Evolutionary conservation across 2,888 invertebrate genomes (phyloP), one percentile per base, ranked within the genome.

Genomic region (Drosophila multiciliata): DNA sequence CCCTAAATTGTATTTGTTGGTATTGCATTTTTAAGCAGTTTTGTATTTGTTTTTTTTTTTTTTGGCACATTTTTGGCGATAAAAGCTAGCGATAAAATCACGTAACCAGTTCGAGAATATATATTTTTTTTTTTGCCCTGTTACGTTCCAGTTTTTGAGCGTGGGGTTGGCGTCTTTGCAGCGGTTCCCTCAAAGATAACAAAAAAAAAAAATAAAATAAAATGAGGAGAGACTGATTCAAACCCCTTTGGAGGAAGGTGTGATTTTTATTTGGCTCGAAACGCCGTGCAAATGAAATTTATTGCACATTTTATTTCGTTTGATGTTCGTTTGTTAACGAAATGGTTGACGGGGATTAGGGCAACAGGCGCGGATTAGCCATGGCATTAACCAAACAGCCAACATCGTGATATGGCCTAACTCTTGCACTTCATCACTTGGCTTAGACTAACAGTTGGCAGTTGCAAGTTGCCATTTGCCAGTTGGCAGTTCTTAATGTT

Each of bases 271-370:
- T 78, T 73, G 55, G 67, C 72, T 75, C 55, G 69, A 49, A 48
- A 57, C 73, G 70, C 76, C 75, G 74, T 73, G 84, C 67, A 84
- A 89, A 89, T 84, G 74, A 91, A 91, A 91, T 91, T 91, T 91
- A 91, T 92, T 88, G 89, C 91, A 83, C 91, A 84, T 91, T 91
- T 91, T 91, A 91, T 91, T 91, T 91, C 86, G 87, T 88, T 91
- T 90, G 91, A 91, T 91, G 91, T 91, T 89, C 81, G 85, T 83
- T 84, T 89, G 88, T 86, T 87, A 87, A 87, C 88, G 78, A 89
- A 87, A 89, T 85, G 78, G 90, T 83, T 54, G 74, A 29, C 29
- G 76, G 79, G 83, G 83, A 88, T 87, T 89, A 85, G 77, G 67
- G 89, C 78, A 87, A 88, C 89, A 73, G 87, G 70, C 72, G 77